These are phyloP conservation scores for Garra rufa DNA, from an alignment of 2,113 vertebrate genomes.

Conservation along the genomic window DNA sequence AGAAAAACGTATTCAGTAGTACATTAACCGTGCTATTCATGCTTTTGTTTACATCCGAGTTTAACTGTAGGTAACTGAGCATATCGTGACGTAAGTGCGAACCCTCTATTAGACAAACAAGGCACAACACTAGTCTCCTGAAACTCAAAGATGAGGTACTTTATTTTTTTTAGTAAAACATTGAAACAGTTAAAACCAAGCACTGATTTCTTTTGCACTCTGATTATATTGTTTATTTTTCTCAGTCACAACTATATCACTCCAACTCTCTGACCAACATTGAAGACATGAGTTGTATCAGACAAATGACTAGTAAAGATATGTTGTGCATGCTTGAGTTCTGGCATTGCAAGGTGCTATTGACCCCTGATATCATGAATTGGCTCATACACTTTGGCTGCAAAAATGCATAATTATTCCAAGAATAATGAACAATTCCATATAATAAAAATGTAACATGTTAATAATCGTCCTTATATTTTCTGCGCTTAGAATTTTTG, in stretches of 20 bases:
- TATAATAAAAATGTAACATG: background rate
- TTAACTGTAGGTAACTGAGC: too few relatives aligned
- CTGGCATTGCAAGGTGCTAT: background rate
- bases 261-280: background rate
- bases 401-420: background rate
- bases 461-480: background rate
- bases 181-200: background rate
- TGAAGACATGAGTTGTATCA: slow-evolving; percentile 1
- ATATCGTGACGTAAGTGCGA: too few relatives aligned
- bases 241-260: background rate
- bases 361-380: slow-evolving; percentile 15
- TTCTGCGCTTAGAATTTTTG: background rate
- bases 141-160: background rate
- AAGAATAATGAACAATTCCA: background rate
- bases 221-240: background rate
- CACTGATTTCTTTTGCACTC: background rate
- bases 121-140: background rate
- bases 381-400: background rate
- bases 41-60: too few relatives aligned
- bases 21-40: too few relatives aligned
- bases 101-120: background rate
- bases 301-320: background rate
- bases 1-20: too few relatives aligned
- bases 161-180: slow-evolving; percentile 25
- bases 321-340: slow-evolving; percentile 24